Evolutionary conservation across 2,888 invertebrate species (phyloP).

Genomic region (Dryobotodes eremita): DNA sequence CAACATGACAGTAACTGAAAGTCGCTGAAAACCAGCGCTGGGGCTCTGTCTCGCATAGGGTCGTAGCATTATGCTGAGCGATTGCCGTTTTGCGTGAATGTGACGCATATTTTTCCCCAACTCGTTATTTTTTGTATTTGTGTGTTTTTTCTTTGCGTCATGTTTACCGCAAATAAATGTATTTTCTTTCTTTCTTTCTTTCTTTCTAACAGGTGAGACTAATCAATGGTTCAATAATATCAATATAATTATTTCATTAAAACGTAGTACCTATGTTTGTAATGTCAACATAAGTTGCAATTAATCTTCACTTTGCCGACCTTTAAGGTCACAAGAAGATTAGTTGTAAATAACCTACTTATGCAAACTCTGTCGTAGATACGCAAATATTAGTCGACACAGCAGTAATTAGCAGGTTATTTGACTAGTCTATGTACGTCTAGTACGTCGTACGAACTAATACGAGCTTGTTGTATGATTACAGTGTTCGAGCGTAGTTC

Average conservation of each 20-base stretch:
- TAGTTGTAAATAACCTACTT: conserved; percentile 11
- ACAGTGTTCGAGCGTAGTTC: not conserved
- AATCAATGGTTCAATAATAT: conserved; percentile 8
- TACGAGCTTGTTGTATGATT: conserved; percentile 6
- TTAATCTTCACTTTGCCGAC: conserved; percentile 26
- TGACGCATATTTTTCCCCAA: too few species aligned
- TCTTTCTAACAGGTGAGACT: not conserved
- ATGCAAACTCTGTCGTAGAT: not conserved
- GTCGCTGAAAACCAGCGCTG: too few species aligned
- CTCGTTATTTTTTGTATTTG: too few species aligned
- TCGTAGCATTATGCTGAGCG: too few species aligned
- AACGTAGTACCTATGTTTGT: conserved; percentile 7
- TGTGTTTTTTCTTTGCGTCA: too few species aligned
- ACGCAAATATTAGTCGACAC: not conserved
- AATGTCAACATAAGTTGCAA: conserved; percentile 27
- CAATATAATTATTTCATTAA: conserved; percentile 1
- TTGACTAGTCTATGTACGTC: not conserved
- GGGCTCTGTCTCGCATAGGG: too few species aligned
- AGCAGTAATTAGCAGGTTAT: conserved; percentile 18
- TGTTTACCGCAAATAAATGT: too few species aligned
- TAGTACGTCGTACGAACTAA: not conserved
- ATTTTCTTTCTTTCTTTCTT: too few species aligned
- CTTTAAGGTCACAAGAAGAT: conserved; percentile 26
- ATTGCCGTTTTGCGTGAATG: too few species aligned
- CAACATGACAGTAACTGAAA: not conserved